phyloP scores from a whole-genome alignment of 2,888 invertebrate genomes.

The Loripinus fragilis region DNA sequence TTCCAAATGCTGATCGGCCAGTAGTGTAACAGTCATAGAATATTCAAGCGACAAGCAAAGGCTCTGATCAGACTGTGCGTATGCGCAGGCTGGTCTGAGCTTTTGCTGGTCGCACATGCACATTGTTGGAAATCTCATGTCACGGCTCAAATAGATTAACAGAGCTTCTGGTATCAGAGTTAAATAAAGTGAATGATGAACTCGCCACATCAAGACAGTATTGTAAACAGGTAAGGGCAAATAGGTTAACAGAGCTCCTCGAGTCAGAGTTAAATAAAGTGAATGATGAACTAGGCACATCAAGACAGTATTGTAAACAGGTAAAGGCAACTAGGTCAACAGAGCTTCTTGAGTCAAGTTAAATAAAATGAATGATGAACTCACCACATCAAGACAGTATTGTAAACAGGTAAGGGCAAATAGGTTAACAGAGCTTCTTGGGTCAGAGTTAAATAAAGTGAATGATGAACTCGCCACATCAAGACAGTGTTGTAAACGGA shows the following conservation, averaged over 20 bases:
- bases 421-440: constrained; percentile 67
- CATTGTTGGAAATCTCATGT: no score
- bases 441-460: constrained; percentile 63
- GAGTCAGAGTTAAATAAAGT: constrained; percentile 67
- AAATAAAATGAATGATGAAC: constrained; percentile 41
- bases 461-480: constrained; percentile 38
- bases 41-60: no score
- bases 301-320: constrained; percentile 53
- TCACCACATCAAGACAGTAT: constrained; percentile 71
- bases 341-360: constrained; percentile 68
- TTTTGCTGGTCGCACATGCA: no score
- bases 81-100: no score
- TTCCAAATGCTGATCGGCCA: no score
- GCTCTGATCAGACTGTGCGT: no score
- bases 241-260: constrained; percentile 65
- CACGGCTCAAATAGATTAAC: no score
- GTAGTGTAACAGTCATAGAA: no score
- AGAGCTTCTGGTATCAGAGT: constrained; percentile 68
- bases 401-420: constrained; percentile 71
- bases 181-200: constrained; percentile 48
- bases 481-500: constrained; percentile 54
- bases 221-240: constrained; percentile 71
- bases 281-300: constrained; percentile 36
- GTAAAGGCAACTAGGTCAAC: constrained; percentile 68
- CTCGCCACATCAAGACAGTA: constrained; percentile 70